A percentile compares a stretch with the other conserved stretches of the same genome.
These are phyloP conservation scores for Proales similis DNA, from an alignment of 1,140 invertebrate genomes.

Conservation along the genomic window DNA sequence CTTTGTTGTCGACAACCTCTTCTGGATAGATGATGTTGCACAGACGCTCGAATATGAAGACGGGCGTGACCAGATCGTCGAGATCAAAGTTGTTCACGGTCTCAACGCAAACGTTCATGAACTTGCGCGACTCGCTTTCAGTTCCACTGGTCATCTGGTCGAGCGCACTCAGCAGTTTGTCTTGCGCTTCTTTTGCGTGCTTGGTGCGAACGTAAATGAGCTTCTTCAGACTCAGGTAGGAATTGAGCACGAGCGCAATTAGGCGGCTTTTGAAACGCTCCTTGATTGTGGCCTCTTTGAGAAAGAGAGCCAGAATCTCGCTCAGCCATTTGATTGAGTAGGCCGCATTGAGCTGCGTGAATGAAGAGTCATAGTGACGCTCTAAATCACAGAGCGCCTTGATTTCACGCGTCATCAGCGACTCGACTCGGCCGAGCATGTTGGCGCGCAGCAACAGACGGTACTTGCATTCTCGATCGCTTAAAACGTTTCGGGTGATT, in stretches of 20 bases:
- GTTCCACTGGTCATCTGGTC: slow-evolving; percentile 93
- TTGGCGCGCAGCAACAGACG: slow-evolving; percentile 75
- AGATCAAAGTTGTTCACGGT: slow-evolving; percentile 84
- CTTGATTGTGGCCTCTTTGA: slow-evolving; percentile 62
- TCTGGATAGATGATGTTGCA: slow-evolving; percentile 90
- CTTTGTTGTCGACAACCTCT: slow-evolving; percentile 56
- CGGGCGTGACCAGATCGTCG: slow-evolving; percentile 86
- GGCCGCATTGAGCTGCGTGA: slow-evolving; percentile 50
- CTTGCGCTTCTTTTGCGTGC: slow-evolving; percentile 90
- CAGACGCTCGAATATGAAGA: slow-evolving; percentile 86
- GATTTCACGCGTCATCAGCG: slow-evolving; percentile 77
- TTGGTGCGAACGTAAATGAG: slow-evolving; percentile 87
- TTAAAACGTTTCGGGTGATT: background rate
- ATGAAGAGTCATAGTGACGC: slow-evolving; percentile 53
- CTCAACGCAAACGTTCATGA: slow-evolving; percentile 93
- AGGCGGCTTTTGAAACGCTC: slow-evolving; percentile 79
- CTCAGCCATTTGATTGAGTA: slow-evolving; percentile 77
- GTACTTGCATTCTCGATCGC: slow-evolving; percentile 57
- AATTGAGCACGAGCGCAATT: slow-evolving; percentile 79
- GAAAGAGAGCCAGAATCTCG: slow-evolving; percentile 72
- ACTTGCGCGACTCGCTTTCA: slow-evolving; percentile 87
- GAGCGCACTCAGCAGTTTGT: slow-evolving; percentile 81
- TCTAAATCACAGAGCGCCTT: slow-evolving; percentile 73
- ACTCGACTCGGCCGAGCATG: slow-evolving; percentile 67
- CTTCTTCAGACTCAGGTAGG: slow-evolving; percentile 79